Base-by-base conservation (phyloP, 2,797 vertebrate genomes). In the Anableps anableps region DNA sequence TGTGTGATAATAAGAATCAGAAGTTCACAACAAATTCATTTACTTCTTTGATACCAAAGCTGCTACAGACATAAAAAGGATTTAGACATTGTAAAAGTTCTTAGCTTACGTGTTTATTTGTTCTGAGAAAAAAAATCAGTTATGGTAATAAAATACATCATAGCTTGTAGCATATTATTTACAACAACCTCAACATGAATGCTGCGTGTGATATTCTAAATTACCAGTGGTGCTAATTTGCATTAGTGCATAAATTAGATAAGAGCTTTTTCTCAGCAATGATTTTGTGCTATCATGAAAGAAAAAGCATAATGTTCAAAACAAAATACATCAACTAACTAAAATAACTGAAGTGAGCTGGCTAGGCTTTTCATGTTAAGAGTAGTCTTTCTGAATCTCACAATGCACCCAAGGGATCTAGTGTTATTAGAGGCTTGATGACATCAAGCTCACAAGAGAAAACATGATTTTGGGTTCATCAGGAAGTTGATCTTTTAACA, bases 11-110 rank as follows among this genome's bases (percentile, higher is more conserved):
- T 36, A 34, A 43, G 29, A 80, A 29, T 38, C 48, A 58, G 62
- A 64, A 47, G 29, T 23, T 55, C 73, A 58, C 62, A 68, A 58
- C 50, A 76, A 26, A 62, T 50, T n/a, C 48, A 60, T 68, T 47
- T 72, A 5, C 43, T 29, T 26, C 50, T 76, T n/a, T 72, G 80
- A 47, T 76, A 43, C 31, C 75, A 29, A 48, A 64, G 34, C 68
- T 76, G 58, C 68, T 36, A 41, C 68, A 50, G 43, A 48, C 74
- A 76, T 47, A 38, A 51, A 60, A 48, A 50, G 10, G 9, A 48
- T 71, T 53, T 80, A 43, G 26, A 14, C 21, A 58, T 58, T 29
- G 55, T 29, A 13, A 16, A 5, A 60, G 11, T 16, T 31, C n/a
- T 60, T 29, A 60, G n/a, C 29, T 29, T 29, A 48, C 47, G 4